Conservation (phyloP, 2,888 invertebrate species). For the Amphimallon solstitiale region DNA sequence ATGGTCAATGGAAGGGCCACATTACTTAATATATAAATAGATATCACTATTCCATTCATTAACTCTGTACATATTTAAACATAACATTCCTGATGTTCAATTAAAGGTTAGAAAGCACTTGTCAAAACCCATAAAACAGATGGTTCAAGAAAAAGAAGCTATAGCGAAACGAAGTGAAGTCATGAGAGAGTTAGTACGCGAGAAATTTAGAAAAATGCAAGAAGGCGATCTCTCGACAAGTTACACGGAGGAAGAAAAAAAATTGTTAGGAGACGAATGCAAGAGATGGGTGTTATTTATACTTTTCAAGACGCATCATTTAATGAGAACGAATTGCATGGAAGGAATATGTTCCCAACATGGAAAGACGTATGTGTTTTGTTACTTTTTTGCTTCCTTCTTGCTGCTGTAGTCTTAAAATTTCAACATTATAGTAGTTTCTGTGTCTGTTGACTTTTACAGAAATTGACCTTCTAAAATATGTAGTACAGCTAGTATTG, state of each 20-base stretch:
- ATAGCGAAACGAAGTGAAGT: constrained; percentile 45
- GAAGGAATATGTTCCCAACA: constrained; percentile 56
- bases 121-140: constrained; percentile 35
- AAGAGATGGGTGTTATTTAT: constrained; percentile 54
- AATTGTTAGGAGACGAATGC: constrained; percentile 47
- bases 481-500: no score
- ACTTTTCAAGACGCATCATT: constrained; percentile 60
- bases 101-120: constrained; percentile 27
- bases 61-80: no score
- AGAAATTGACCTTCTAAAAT: no score
- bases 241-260: constrained; percentile 35
- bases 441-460: no score
- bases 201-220: constrained; percentile 39
- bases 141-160: constrained; percentile 27
- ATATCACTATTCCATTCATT: constrained; percentile 13
- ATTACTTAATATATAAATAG: not conserved
- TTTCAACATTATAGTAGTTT: no score
- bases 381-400: no score
- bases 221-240: constrained; percentile 32
- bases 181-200: constrained; percentile 42
- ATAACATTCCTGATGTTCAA: no score
- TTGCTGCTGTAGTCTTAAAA: no score
- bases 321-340: constrained; percentile 53
- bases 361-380: constrained; percentile 45
- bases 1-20: no score